A percentile compares a stretch with the other conserved stretches of the same genome.
These are phyloP conservation scores for Anodontia alba DNA, from an alignment of 2,888 invertebrate genomes.

Conservation along the genomic window DNA sequence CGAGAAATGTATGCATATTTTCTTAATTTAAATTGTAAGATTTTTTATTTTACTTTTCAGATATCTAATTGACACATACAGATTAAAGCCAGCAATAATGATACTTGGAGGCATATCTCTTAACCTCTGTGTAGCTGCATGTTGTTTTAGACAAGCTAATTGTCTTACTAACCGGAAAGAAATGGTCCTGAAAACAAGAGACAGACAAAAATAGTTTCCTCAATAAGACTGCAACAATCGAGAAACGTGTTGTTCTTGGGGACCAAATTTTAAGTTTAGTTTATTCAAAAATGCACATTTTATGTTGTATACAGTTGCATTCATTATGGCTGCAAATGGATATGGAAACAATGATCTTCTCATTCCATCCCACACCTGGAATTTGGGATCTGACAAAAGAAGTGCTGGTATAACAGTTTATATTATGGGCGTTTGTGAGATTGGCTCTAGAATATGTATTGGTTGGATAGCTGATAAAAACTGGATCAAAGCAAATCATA, in stretches of 20 bases:
- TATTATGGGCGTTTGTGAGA: constrained; percentile 22
- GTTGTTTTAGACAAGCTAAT: too few relatives aligned
- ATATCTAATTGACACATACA: too few relatives aligned
- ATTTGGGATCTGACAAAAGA: constrained; percentile 2
- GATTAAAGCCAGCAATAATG: too few relatives aligned
- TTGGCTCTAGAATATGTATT: constrained; percentile 12
- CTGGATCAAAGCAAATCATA: not conserved
- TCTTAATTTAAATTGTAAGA: too few relatives aligned
- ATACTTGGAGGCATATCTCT: too few relatives aligned
- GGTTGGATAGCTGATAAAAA: constrained; percentile 27
- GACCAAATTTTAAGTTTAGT: not conserved
- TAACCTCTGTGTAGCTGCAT: too few relatives aligned
- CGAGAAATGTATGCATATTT: too few relatives aligned
- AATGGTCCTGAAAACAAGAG: too few relatives aligned
- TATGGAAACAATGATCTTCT: constrained; percentile 1
- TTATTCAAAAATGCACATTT: not conserved
- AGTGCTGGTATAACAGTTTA: constrained; percentile 11
- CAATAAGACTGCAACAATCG: too few relatives aligned
- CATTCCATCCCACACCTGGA: constrained; percentile 19
- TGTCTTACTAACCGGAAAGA: too few relatives aligned
- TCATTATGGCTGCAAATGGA: not conserved
- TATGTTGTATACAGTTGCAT: not conserved
- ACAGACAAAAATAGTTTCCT: too few relatives aligned
- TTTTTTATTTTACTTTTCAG: too few relatives aligned
- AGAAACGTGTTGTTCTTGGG: not conserved